Conservation (phyloP, 2,113 vertebrate genomes). For the Cyphomyrus discorhynchus region DNA sequence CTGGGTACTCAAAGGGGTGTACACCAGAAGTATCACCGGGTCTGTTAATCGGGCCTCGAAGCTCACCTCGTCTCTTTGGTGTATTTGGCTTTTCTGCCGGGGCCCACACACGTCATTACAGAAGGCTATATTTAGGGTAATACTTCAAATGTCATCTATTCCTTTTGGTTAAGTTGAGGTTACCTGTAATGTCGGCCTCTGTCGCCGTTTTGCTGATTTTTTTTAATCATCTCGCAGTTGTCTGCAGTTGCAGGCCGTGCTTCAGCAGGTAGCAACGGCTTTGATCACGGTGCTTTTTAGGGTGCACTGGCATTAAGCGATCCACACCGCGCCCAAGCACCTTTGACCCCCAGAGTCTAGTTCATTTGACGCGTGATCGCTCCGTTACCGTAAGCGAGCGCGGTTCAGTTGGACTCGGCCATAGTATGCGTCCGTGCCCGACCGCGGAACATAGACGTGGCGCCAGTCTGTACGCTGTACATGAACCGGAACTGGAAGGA, state of each 20-base stretch:
- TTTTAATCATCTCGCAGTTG: background rate
- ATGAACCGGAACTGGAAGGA: background rate
- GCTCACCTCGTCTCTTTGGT: background rate
- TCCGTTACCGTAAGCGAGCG: background rate
- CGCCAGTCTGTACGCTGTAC: background rate
- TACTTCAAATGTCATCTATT: background rate
- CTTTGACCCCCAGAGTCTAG: background rate
- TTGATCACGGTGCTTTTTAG: background rate
- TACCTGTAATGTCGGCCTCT: background rate
- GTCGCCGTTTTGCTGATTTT: background rate
- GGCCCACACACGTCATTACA: background rate
- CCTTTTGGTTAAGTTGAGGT: background rate
- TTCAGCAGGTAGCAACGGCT: background rate
- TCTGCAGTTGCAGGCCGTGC: background rate
- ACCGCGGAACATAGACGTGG: background rate
- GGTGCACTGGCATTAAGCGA: background rate
- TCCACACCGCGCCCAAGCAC: background rate
- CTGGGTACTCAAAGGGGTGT: background rate
- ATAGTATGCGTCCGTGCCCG: too few species aligned
- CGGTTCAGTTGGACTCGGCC: background rate
- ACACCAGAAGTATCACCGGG: background rate
- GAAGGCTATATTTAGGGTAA: background rate
- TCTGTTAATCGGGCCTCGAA: background rate
- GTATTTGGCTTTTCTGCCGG: background rate
- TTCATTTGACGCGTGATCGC: background rate